phyloP scores from a whole-genome alignment of 1,140 invertebrate species.

The Trachymyrmex septentrionalis region DNA sequence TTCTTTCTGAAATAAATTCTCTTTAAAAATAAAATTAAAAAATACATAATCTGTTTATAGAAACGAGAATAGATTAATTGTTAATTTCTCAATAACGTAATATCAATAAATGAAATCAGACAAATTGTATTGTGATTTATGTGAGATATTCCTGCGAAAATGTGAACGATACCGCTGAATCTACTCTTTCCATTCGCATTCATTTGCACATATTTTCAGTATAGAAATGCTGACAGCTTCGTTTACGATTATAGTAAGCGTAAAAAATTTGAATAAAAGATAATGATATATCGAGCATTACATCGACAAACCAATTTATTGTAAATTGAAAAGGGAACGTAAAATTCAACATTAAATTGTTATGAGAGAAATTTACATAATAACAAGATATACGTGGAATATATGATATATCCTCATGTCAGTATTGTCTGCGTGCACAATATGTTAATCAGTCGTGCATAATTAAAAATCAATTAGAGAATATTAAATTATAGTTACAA shows the following conservation, averaged over 20 bases:
- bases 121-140: slow-evolving; percentile 28
- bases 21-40: background rate
- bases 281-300: slow-evolving; percentile 49
- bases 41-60: background rate
- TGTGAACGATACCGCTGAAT: slow-evolving; percentile 26
- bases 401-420: background rate
- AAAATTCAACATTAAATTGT: slow-evolving; percentile 50
- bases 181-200: slow-evolving; percentile 25
- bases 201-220: slow-evolving; percentile 24
- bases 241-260: slow-evolving; percentile 25
- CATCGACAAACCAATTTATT: slow-evolving; percentile 31
- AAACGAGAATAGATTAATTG: slow-evolving; percentile 33
- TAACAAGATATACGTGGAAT: slow-evolving; percentile 38
- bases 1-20: slow-evolving; percentile 6
- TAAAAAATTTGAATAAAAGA: slow-evolving; percentile 35
- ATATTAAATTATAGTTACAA: slow-evolving; percentile 42
- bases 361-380: slow-evolving; percentile 56
- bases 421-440: background rate
- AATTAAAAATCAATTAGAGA: slow-evolving; percentile 35
- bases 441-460: slow-evolving; percentile 29
- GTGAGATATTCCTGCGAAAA: slow-evolving; percentile 11
- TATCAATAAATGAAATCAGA: slow-evolving; percentile 22
- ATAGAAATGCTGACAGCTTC: slow-evolving; percentile 24
- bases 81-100: slow-evolving; percentile 28
- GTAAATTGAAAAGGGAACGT: slow-evolving; percentile 47